Evolutionary conservation across 1,140 invertebrate genomes (phyloP).

Genomic region (Solenopsis fugax): DNA sequence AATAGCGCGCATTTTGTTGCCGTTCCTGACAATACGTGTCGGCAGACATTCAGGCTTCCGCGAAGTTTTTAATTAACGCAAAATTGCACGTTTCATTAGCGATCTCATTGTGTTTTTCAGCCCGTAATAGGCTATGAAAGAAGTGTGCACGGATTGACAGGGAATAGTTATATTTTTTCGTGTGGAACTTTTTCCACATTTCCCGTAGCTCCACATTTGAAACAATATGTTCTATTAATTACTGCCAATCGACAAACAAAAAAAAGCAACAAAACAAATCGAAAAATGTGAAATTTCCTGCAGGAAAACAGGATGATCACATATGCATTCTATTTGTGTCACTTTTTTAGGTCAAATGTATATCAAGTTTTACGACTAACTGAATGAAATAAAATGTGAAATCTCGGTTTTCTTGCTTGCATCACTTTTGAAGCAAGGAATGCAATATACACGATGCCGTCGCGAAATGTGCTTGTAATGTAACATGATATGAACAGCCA

Average conservation of each 20-base stretch:
- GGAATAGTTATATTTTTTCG: slow-evolving; percentile 14
- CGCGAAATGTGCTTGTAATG: not conserved
- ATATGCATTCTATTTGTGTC: not conserved
- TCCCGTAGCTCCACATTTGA: not conserved
- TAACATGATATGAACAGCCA: slow-evolving; percentile 18
- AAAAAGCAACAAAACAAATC: not conserved
- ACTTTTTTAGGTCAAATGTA: not conserved
- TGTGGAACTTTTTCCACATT: not conserved
- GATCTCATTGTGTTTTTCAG: slow-evolving; percentile 16
- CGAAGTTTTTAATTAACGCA: slow-evolving; percentile 59
- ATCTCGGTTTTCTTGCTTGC: not conserved
- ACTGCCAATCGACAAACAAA: not conserved
- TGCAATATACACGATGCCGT: not conserved
- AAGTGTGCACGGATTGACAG: slow-evolving; percentile 26
- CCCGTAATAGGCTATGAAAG: slow-evolving; percentile 46
- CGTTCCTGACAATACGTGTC: slow-evolving; percentile 21
- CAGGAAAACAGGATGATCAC: not conserved
- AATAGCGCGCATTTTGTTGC: not conserved
- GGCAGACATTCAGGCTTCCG: not conserved
- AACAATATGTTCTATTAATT: slow-evolving; percentile 37
- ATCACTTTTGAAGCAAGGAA: not conserved
- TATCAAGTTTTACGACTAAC: slow-evolving; percentile 3
- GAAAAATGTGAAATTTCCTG: slow-evolving; percentile 4
- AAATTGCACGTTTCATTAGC: slow-evolving; percentile 52
- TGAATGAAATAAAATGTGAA: not conserved